phyloP scores from a whole-genome alignment of 2,113 vertebrate species.

The Aramus guarauna region DNA sequence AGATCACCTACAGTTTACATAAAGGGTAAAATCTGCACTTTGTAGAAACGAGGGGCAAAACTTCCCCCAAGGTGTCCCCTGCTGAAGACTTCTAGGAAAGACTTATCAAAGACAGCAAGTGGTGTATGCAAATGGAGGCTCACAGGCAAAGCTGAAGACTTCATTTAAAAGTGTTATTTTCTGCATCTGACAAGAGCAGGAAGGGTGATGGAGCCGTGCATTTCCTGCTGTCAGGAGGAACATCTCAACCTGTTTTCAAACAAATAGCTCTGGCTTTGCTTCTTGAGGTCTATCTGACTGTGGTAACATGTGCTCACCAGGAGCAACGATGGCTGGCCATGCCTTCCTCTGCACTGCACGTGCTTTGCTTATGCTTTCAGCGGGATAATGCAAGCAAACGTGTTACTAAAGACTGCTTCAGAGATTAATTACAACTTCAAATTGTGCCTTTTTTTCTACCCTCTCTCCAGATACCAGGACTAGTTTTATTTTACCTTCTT shows the following conservation, averaged over 20 bases:
- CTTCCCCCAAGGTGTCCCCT: neutral
- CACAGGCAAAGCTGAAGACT: neutral
- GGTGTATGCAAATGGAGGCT: neutral
- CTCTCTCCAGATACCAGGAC: neutral
- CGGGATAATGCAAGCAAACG: neutral
- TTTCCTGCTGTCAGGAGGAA: neutral
- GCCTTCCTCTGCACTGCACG: neutral
- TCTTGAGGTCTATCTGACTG: neutral
- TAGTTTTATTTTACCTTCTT: neutral
- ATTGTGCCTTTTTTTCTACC: neutral
- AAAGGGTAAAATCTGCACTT: neutral
- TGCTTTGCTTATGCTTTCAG: neutral
- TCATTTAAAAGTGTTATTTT: neutral
- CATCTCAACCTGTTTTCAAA: neutral
- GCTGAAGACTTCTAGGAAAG: neutral
- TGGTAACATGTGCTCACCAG: accelerated
- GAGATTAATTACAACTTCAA: neutral
- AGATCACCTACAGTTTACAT: neutral
- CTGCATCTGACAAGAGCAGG: neutral
- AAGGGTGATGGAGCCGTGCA: neutral
- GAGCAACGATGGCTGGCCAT: too few species aligned
- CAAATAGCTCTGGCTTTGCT: neutral
- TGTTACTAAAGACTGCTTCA: neutral
- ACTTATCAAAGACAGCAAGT: neutral
- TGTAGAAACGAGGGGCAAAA: neutral